These are phyloP conservation scores for Drosophila insularis DNA, from an alignment of 1,140 invertebrate species.

Conservation along the genomic window DNA sequence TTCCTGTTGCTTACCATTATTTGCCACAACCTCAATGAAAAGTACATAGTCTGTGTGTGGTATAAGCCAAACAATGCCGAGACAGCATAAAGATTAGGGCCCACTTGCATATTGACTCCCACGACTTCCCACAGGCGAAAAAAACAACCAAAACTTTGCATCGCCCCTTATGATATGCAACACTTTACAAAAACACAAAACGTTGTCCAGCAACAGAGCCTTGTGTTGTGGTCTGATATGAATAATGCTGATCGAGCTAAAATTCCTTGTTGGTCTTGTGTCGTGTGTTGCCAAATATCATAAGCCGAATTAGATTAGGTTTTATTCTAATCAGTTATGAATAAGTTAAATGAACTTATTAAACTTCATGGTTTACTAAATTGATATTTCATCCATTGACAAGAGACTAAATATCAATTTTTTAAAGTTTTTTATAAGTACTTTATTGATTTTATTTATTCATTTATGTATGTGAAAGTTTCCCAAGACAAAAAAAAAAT, in stretches of 20 bases:
- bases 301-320: not conserved
- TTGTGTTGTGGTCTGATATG: conserved; percentile 25
- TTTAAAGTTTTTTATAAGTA: too few species aligned
- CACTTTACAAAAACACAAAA: not conserved
- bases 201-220: conserved; percentile 1
- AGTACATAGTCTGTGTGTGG: conserved; percentile 32
- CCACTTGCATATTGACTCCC: conserved; percentile 26
- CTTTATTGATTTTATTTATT: too few species aligned
- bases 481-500: too few species aligned
- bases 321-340: not conserved
- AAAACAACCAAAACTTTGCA: not conserved
- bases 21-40: conserved; percentile 14
- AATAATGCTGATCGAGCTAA: conserved; percentile 10
- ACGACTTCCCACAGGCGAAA: not conserved
- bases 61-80: conserved; percentile 34
- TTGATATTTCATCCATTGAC: too few species aligned
- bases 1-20: conserved; percentile 21
- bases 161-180: not conserved
- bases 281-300: not conserved
- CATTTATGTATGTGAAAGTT: too few species aligned
- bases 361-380: too few species aligned
- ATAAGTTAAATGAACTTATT: not conserved
- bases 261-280: not conserved
- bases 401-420: too few species aligned
- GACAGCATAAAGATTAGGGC: conserved; percentile 29